Conservation (phyloP, 2,888 invertebrate species). For the Tenthredo mesomela region DNA sequence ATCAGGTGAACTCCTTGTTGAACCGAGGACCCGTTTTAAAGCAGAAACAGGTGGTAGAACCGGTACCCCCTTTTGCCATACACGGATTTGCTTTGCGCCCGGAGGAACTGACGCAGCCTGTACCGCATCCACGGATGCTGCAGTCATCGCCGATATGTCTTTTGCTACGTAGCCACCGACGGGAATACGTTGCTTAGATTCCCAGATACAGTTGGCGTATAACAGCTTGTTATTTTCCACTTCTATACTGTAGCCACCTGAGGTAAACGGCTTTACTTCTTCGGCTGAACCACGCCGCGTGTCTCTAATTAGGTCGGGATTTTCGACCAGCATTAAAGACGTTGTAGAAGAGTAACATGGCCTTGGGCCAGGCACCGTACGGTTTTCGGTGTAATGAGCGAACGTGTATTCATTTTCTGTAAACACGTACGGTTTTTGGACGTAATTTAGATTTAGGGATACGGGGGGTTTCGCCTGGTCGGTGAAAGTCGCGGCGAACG, state of each 20-base stretch:
- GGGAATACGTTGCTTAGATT: slow-evolving; percentile 84
- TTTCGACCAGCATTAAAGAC: slow-evolving; percentile 86
- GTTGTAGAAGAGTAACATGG: slow-evolving; percentile 88
- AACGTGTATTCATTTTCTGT: slow-evolving; percentile 80
- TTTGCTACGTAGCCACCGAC: slow-evolving; percentile 78
- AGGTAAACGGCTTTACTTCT: slow-evolving; percentile 70
- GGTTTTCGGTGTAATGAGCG: slow-evolving; percentile 71
- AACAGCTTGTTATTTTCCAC: slow-evolving; percentile 75
- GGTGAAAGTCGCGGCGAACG: slow-evolving; percentile 63
- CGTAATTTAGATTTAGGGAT: slow-evolving; percentile 72
- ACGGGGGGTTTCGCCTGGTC: slow-evolving; percentile 70
- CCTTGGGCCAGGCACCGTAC: slow-evolving; percentile 79
- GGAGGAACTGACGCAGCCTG: slow-evolving; percentile 76
- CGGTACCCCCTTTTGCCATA: slow-evolving; percentile 92
- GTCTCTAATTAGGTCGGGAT: slow-evolving; percentile 92
- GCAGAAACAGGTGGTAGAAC: slow-evolving; percentile 92
- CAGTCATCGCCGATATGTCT: slow-evolving; percentile 65
- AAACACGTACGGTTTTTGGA: slow-evolving; percentile 68
- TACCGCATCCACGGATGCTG: slow-evolving; percentile 69
- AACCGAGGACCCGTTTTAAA: slow-evolving; percentile 90
- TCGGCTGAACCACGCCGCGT: slow-evolving; percentile 79
- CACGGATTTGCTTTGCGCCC: slow-evolving; percentile 89
- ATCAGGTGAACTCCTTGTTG: slow-evolving; percentile 92
- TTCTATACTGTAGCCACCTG: slow-evolving; percentile 60
- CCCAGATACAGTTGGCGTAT: slow-evolving; percentile 91